These are phyloP conservation scores for Arion vulgaris DNA, from an alignment of 1,140 invertebrate species.

Conservation along the genomic window DNA sequence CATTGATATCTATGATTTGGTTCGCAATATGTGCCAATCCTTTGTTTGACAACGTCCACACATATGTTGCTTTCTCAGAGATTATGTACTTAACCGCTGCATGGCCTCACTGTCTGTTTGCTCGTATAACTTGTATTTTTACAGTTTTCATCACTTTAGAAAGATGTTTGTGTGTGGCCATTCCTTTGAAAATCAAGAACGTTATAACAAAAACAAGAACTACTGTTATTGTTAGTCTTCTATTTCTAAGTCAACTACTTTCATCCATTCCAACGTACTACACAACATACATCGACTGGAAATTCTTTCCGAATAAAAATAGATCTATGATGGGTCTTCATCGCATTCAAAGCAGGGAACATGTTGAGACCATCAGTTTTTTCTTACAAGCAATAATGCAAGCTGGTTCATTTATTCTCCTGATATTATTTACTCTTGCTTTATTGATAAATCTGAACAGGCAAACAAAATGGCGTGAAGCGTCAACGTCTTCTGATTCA, in stretches of 20 bases:
- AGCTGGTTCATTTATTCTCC: neutral
- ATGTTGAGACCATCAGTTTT: neutral
- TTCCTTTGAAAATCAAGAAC: conserved; percentile 13
- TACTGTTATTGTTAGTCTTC: neutral
- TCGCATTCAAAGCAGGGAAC: neutral
- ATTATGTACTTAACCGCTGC: neutral
- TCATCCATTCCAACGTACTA: neutral
- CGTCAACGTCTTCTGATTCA: neutral
- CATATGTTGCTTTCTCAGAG: neutral
- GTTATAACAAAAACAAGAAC: neutral
- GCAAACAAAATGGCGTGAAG: neutral
- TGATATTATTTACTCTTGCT: neutral
- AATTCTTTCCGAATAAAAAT: neutral
- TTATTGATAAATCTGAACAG: neutral
- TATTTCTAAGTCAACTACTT: neutral
- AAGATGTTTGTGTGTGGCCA: conserved; percentile 18
- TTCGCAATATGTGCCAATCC: conserved; percentile 8
- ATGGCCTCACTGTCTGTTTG: neutral
- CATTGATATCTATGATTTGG: neutral
- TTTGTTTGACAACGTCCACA: neutral
- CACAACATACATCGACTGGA: neutral
- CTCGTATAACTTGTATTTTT: neutral
- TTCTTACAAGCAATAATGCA: neutral
- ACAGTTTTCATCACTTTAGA: conserved; percentile 22
- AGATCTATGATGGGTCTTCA: no score